These are phyloP conservation scores for Myotis pilosus DNA, from an alignment of 2,797 vertebrate species.

Conservation along the genomic window DNA sequence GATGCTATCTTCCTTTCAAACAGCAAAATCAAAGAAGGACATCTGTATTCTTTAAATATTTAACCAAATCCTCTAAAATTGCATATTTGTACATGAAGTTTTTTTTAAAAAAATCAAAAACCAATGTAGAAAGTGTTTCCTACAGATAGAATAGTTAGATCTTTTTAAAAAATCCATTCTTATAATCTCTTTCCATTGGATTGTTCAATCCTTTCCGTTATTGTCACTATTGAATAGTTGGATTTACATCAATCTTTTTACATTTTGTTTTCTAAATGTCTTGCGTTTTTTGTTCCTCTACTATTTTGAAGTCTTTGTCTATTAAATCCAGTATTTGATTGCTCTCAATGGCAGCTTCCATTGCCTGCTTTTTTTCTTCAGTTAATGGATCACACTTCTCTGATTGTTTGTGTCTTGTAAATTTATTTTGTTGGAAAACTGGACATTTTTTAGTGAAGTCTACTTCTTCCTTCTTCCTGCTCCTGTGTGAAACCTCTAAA, in stretches of 20 bases:
- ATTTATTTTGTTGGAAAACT: not conserved
- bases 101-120: not conserved
- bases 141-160: not conserved
- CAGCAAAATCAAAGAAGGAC: not conserved
- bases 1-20: constrained; percentile 25
- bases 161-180: not conserved
- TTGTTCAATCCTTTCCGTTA: not conserved
- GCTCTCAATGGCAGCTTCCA: not conserved
- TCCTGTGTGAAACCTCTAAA: not conserved
- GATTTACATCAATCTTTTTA: not conserved
- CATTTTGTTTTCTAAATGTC: not conserved
- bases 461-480: not conserved
- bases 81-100: not conserved
- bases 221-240: not conserved
- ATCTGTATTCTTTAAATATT: constrained; percentile 28
- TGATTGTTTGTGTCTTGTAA: not conserved
- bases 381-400: not conserved
- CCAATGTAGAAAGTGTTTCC: not conserved
- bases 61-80: constrained; percentile 6
- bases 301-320: not conserved
- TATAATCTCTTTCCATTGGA: not conserved
- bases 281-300: not conserved
- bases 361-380: not conserved
- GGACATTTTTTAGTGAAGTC: not conserved
- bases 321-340: not conserved